Percentiles rank a stretch among this genome's conserved stretches.
These are phyloP conservation scores for Isurus oxyrinchus DNA, from an alignment of 2,113 vertebrate genomes.

Conservation along the genomic window DNA sequence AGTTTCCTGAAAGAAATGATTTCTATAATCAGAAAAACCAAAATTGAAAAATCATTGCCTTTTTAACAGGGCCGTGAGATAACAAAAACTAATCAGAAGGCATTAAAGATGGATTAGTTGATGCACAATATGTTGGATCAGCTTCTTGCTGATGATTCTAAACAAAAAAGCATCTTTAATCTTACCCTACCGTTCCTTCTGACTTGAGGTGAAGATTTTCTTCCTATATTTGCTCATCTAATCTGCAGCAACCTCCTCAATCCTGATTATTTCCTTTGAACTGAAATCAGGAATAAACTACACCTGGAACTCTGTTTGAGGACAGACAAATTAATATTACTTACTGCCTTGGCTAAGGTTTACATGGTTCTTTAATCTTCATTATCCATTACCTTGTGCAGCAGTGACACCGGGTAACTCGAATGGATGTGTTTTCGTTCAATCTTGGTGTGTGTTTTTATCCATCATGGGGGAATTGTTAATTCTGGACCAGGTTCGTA, in stretches of 20 bases:
- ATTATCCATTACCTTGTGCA: not conserved
- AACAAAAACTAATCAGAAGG: not conserved
- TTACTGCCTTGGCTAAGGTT: not conserved
- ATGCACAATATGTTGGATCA: not conserved
- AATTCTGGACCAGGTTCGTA: not conserved
- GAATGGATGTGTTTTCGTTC: not conserved
- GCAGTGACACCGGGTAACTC: not conserved
- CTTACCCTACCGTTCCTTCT: not conserved
- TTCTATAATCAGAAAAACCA: not conserved
- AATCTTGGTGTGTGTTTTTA: not conserved
- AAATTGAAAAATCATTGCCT: not conserved
- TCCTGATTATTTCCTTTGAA: not conserved
- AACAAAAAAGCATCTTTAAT: not conserved
- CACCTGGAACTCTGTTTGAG: not conserved
- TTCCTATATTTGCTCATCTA: not conserved
- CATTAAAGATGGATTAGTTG: not conserved
- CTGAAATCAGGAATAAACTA: not conserved
- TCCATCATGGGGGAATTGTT: not conserved
- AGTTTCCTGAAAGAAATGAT: not conserved
- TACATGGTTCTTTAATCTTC: not conserved
- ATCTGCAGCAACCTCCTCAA: not conserved
- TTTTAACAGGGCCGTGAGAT: not conserved
- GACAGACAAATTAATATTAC: not conserved
- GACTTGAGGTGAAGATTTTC: not conserved
- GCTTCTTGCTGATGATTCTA: not conserved